These are phyloP conservation scores for Ptilonorhynchus violaceus DNA, from an alignment of 2,113 vertebrate genomes.

Conservation along the genomic window DNA sequence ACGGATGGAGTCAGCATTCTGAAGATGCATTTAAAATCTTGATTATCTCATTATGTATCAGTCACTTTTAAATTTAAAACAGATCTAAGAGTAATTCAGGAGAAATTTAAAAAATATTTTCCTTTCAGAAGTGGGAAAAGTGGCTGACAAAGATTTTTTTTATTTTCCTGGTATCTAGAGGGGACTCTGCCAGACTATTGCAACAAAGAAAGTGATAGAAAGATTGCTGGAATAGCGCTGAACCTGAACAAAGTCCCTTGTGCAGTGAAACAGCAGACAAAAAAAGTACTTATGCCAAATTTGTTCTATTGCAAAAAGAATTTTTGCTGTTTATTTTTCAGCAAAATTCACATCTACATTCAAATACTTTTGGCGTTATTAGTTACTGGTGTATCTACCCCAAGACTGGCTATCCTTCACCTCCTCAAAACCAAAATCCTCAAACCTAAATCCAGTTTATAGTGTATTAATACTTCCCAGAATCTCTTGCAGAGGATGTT, in stretches of 20 bases:
- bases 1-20: not conserved
- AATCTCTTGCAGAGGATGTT: not conserved
- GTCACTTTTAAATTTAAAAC: not conserved
- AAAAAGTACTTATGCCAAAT: not conserved
- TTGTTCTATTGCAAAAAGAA: not conserved
- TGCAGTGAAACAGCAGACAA: not conserved
- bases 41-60: not conserved
- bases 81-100: not conserved
- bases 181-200: not conserved
- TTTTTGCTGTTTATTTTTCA: not conserved
- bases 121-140: not conserved
- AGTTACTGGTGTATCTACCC: not conserved
- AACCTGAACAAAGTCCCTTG: not conserved
- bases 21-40: not conserved
- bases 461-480: not conserved
- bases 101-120: not conserved
- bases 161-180: not conserved
- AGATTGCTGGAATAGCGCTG: not conserved
- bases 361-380: not conserved
- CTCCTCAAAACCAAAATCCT: not conserved
- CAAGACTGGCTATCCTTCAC: not conserved
- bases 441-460: not conserved
- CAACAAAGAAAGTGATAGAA: not conserved
- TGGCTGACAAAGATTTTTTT: not conserved
- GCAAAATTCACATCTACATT: not conserved